Evolutionary conservation across 2,797 vertebrate genomes (phyloP).

Genomic region (Carcharodon carcharias): DNA sequence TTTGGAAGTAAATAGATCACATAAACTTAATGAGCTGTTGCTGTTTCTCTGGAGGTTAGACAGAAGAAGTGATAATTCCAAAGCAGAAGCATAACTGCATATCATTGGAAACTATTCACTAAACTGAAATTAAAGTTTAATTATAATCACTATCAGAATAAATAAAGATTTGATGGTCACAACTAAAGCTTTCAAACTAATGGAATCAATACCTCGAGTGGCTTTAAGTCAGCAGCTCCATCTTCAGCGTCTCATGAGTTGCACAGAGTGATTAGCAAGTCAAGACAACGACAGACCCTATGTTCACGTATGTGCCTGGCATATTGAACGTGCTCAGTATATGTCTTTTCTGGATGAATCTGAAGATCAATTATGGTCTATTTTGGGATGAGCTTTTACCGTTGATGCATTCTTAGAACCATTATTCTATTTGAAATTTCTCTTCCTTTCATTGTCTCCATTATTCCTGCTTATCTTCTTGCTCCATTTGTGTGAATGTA

Average conservation of each 20-base stretch:
- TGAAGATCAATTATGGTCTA: not conserved
- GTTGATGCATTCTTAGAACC: not conserved
- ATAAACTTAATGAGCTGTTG: slow-evolving; percentile 16
- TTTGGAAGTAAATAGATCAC: slow-evolving; percentile 19
- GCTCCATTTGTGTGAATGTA: not conserved
- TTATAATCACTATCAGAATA: not conserved
- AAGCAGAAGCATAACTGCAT: not conserved
- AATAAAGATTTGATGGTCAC: not conserved
- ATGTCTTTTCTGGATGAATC: not conserved
- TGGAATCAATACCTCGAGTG: not conserved
- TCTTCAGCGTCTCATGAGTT: not conserved
- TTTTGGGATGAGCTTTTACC: not conserved
- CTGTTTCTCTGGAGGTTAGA: not conserved
- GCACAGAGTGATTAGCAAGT: not conserved
- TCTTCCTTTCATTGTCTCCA: not conserved
- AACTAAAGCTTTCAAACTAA: not conserved
- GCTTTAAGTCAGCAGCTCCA: not conserved
- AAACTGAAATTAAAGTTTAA: not conserved
- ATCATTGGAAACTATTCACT: slow-evolving; percentile 12
- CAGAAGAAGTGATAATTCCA: not conserved
- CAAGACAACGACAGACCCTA: not conserved
- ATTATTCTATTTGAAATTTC: not conserved
- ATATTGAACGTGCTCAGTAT: not conserved
- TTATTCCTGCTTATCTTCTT: not conserved
- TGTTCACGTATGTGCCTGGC: not conserved